These are phyloP conservation scores for Helostoma temminkii DNA, from an alignment of 2,797 vertebrate species.

Conservation along the genomic window DNA sequence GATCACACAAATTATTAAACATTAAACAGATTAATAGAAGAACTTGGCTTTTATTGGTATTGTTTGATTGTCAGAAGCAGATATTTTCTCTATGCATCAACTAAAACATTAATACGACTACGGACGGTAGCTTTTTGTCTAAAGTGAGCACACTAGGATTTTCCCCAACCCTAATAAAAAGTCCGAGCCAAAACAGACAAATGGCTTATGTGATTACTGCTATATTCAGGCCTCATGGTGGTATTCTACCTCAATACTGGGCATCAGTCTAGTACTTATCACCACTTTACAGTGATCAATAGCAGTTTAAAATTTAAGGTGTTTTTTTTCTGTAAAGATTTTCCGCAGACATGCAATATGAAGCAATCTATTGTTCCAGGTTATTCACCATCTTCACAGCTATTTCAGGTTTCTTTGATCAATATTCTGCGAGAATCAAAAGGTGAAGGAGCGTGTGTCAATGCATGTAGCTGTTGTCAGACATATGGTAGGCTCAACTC, in stretches of 20 bases:
- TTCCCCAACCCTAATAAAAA: background rate
- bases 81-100: constrained; percentile 8
- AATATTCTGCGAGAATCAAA: constrained; percentile 36
- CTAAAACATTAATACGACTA: constrained; percentile 20
- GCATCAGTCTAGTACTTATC: constrained; percentile 19
- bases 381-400: constrained; percentile 27
- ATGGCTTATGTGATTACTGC: constrained; percentile 14
- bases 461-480: constrained; percentile 22
- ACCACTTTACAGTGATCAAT: constrained; percentile 36
- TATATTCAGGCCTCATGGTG: constrained; percentile 17
- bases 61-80: background rate
- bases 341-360: constrained; percentile 16
- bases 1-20: constrained; percentile 37
- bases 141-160: constrained; percentile 9
- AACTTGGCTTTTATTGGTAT: background rate
- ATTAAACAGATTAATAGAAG: constrained; percentile 17
- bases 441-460: constrained; percentile 53
- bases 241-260: constrained; percentile 12
- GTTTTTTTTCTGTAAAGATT: constrained; percentile 18
- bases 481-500: constrained; percentile 42
- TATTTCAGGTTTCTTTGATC: constrained; percentile 47
- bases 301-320: constrained; percentile 17
- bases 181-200: constrained; percentile 23
- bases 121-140: constrained; percentile 6
- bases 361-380: constrained; percentile 29